Conservation (phyloP, 2,797 vertebrate species). For the Peromyscus nudipes region DNA sequence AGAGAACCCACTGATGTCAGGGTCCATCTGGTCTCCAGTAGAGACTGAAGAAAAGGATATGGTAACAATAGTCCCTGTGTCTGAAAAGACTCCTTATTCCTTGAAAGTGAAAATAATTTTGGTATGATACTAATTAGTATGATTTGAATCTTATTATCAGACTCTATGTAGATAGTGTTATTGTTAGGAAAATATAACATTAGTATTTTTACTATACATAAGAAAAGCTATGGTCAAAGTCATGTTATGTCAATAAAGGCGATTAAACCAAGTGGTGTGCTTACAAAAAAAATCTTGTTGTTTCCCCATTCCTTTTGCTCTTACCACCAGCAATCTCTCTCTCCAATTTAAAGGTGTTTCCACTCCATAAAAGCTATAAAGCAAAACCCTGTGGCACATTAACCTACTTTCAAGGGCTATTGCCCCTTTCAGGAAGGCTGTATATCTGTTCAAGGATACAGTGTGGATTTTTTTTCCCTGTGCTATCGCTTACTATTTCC, state of each 20-base stretch:
- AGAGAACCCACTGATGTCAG: not conserved
- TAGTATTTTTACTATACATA: not conserved
- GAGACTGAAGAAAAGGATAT: not conserved
- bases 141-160: conserved; percentile 4
- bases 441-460: not conserved
- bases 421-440: not conserved
- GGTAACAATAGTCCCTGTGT: not conserved
- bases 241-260: not conserved
- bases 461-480: not conserved
- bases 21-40: not conserved
- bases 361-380: conserved; percentile 23
- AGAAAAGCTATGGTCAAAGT: not conserved
- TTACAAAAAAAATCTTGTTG: not conserved
- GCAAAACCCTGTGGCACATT: not conserved
- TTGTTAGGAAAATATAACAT: not conserved
- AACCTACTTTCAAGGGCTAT: conserved; percentile 17
- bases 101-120: not conserved
- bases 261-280: not conserved
- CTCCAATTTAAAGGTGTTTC: conserved; percentile 16
- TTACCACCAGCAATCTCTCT: not conserved
- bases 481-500: not conserved
- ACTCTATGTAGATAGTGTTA: not conserved
- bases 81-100: not conserved
- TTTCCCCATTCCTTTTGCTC: not conserved
- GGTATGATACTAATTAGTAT: not conserved